A percentile compares a stretch with the other conserved stretches of the same genome.
Conservation (phyloP, 2,797 vertebrate species). For the Syndactyla subalaris region DNA sequence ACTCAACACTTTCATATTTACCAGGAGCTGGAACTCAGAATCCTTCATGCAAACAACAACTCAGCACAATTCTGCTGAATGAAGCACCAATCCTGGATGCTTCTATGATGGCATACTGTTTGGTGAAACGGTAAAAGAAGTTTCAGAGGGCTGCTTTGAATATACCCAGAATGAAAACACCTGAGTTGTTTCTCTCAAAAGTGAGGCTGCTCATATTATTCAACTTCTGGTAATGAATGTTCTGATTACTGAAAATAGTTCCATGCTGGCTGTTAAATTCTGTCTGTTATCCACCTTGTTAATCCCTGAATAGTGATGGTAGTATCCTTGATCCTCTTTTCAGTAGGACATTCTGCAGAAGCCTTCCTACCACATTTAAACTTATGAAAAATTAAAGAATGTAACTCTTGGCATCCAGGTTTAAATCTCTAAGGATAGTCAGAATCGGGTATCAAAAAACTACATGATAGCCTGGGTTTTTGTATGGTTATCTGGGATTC, state of each 20-base stretch:
- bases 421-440: neutral
- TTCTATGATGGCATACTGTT: neutral
- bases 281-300: neutral
- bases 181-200: neutral
- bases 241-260: neutral
- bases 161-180: neutral
- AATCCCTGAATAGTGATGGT: neutral
- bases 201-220: neutral
- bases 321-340: neutral
- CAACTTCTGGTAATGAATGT: neutral
- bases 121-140: neutral
- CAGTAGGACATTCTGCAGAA: neutral
- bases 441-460: neutral
- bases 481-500: neutral
- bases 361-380: neutral
- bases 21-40: slow-evolving; percentile 1
- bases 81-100: neutral
- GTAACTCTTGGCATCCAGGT: neutral
- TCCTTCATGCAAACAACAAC: neutral
- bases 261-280: neutral
- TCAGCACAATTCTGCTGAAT: slow-evolving; percentile 15
- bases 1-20: neutral
- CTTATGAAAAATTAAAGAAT: neutral
- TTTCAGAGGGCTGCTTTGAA: neutral
- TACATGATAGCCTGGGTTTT: neutral